These are phyloP conservation scores for Bibio marci DNA, from an alignment of 2,888 invertebrate genomes.

Conservation along the genomic window DNA sequence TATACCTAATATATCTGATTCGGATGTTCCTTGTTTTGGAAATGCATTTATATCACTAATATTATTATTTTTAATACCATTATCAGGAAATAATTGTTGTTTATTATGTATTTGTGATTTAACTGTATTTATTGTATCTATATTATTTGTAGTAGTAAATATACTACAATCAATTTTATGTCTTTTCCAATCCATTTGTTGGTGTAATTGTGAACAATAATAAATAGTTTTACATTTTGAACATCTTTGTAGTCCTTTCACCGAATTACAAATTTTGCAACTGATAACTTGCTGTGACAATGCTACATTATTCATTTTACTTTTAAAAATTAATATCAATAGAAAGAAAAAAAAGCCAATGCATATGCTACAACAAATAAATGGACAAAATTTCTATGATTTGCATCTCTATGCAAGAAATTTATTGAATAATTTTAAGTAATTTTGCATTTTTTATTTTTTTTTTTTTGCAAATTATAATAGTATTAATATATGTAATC, in stretches of 20 bases:
- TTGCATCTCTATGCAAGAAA: too few relatives aligned
- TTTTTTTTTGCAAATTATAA: too few relatives aligned
- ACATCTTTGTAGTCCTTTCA: conserved; percentile 48
- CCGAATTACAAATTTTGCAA: conserved; percentile 42
- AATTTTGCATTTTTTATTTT: too few relatives aligned
- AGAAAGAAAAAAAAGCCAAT: too few relatives aligned
- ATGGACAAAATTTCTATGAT: too few relatives aligned
- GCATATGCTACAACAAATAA: too few relatives aligned
- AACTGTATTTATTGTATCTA: conserved; percentile 7
- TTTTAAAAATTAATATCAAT: too few relatives aligned
- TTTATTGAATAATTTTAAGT: too few relatives aligned
- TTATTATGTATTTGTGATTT: too few relatives aligned
- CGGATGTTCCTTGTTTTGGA: not conserved
- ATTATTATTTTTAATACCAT: not conserved
- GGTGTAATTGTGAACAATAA: conserved; percentile 68
- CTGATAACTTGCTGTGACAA: not conserved
- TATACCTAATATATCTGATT: not conserved
- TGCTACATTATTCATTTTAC: too few relatives aligned
- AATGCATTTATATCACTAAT: not conserved
- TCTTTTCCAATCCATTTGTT: conserved; percentile 59
- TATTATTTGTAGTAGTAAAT: conserved; percentile 25
- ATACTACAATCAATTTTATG: conserved; percentile 48
- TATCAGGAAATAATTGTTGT: too few relatives aligned
- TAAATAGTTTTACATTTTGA: conserved; percentile 53
- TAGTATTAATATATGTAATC: too few relatives aligned